Conservation (phyloP, 2,113 vertebrate species). For the Thunnus maccoyii region DNA sequence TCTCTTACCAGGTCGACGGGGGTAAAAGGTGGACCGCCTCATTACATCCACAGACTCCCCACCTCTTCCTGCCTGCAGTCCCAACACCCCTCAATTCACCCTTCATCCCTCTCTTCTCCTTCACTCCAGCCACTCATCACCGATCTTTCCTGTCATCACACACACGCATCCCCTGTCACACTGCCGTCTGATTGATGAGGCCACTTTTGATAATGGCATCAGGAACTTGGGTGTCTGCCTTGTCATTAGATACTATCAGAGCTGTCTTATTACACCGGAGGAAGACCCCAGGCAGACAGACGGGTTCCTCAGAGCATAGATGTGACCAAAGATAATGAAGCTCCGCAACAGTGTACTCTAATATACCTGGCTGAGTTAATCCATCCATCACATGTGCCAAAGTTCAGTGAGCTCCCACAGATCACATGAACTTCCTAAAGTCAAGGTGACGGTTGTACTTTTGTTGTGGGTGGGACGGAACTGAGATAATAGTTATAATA, state of each 20-base stretch:
- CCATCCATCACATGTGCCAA: conserved; percentile 69
- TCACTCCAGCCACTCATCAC: conserved; percentile 76
- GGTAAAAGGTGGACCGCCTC: conserved; percentile 55
- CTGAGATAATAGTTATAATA: background rate
- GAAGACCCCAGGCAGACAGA: conserved; percentile 70
- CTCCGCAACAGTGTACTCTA: conserved; percentile 52
- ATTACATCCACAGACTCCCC: conserved; percentile 38
- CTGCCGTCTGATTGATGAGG: conserved; percentile 78
- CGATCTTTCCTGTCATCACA: conserved; percentile 77
- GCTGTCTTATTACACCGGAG: conserved; percentile 76
- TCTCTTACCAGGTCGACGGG: conserved; percentile 45
- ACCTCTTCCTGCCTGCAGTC: conserved; percentile 65
- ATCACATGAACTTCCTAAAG: conserved; percentile 61
- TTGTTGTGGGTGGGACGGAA: background rate
- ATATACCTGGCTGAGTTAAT: conserved; percentile 67
- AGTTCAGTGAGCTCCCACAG: conserved; percentile 55
- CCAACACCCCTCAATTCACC: conserved; percentile 50
- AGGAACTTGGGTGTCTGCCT: conserved; percentile 80
- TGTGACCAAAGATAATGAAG: conserved; percentile 72
- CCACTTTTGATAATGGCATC: conserved; percentile 84
- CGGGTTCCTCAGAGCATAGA: conserved; percentile 49
- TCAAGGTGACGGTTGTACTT: conserved; percentile 43
- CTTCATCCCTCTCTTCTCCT: conserved; percentile 51
- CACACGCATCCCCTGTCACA: conserved; percentile 70
- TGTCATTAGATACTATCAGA: conserved; percentile 83